Conservation (phyloP, 2,113 vertebrate species). For the Apteryx mantelli region DNA sequence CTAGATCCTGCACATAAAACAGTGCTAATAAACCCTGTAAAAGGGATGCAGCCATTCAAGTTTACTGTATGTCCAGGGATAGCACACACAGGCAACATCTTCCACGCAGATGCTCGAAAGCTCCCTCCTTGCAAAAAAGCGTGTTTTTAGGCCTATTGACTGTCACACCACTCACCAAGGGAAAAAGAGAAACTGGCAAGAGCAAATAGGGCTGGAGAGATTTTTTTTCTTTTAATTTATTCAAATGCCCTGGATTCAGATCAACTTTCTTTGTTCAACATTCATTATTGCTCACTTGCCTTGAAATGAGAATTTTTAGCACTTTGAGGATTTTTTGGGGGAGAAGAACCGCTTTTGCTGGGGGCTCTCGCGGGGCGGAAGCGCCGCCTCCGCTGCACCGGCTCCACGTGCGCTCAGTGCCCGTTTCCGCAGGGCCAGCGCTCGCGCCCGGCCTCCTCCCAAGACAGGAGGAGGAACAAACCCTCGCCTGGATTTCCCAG, state of each 20-base stretch:
- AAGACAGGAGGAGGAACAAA: not conserved
- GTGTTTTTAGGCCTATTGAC: not conserved
- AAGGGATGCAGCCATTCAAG: accelerated
- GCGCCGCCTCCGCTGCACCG: not conserved
- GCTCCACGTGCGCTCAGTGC: no score
- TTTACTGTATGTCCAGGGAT: not conserved
- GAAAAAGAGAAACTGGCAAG: not conserved
- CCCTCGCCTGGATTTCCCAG: no score
- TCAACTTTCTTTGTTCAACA: not conserved
- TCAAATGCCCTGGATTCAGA: not conserved
- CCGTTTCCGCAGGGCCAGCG: no score
- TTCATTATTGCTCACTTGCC: not conserved
- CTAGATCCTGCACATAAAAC: not conserved
- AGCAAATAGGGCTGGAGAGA: not conserved
- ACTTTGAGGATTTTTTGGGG: not conserved
- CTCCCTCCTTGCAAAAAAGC: not conserved
- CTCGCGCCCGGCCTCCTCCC: no score
- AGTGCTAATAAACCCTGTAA: not conserved
- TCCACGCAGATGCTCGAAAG: not conserved
- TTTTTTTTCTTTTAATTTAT: not conserved
- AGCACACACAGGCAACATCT: not conserved
- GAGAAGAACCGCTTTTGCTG: not conserved
- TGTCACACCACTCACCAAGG: not conserved
- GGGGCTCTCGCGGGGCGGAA: no score
- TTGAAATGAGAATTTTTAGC: not conserved